A percentile compares a stretch with the other conserved stretches of the same genome.
Conservation (phyloP, 1,140 invertebrate genomes). For the Grapholita molesta region DNA sequence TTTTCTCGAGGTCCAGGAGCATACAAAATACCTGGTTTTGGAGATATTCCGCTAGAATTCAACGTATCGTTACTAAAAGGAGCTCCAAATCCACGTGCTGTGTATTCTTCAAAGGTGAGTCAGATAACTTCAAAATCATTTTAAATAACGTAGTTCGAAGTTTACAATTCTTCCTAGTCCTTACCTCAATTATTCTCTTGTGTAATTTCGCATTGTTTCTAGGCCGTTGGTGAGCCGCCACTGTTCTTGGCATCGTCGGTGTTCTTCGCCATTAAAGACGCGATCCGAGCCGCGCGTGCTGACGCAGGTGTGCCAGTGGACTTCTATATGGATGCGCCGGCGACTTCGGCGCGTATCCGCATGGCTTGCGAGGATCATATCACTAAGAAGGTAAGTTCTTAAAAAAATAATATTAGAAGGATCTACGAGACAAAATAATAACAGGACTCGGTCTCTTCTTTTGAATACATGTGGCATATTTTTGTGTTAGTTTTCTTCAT, state of each 20-base stretch:
- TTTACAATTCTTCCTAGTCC: too few relatives aligned
- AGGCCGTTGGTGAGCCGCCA: constrained; percentile 97
- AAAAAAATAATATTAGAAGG: background rate
- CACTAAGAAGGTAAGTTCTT: constrained; percentile 84
- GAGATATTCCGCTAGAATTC: constrained; percentile 93
- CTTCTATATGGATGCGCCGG: constrained; percentile 91
- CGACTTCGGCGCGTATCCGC: constrained; percentile 92
- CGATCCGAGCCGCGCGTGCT: constrained; percentile 86
- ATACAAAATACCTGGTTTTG: constrained; percentile 95
- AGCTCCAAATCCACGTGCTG: constrained; percentile 90
- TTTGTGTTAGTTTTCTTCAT: too few relatives aligned
- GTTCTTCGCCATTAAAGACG: constrained; percentile 95
- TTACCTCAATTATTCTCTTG: background rate
- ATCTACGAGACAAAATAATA: background rate
- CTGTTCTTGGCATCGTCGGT: constrained; percentile 91
- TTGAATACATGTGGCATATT: too few relatives aligned
- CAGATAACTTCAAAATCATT: background rate
- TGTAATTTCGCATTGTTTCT: constrained; percentile 27
- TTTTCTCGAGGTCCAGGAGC: constrained; percentile 93
- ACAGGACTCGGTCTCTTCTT: background rate
- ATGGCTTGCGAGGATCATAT: constrained; percentile 94
- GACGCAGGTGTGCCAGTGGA: constrained; percentile 81
- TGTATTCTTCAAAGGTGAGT: constrained; percentile 95
- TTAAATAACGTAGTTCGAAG: background rate
- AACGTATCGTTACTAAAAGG: constrained; percentile 95